Evolutionary conservation across 1,140 invertebrate genomes (phyloP).

Genomic region (Ceratoteleas bidentatus): DNA sequence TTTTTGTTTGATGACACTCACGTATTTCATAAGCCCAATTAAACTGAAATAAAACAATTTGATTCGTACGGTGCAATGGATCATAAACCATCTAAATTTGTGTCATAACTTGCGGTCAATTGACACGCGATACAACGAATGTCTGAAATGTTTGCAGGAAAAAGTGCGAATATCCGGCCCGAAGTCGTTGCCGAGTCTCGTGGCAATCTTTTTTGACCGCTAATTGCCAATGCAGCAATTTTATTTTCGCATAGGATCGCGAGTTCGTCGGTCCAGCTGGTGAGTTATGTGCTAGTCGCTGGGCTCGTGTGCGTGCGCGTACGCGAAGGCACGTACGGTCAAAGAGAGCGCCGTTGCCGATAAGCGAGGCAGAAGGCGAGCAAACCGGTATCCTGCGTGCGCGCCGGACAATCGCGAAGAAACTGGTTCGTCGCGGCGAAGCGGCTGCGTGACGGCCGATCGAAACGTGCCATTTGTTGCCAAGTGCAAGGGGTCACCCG

Average conservation of each 20-base stretch:
- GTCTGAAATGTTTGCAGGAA: too few relatives aligned
- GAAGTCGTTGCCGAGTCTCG: slow-evolving; percentile 11
- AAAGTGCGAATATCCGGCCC: slow-evolving; percentile 23
- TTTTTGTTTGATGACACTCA: too few relatives aligned
- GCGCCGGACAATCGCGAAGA: slow-evolving; percentile 37
- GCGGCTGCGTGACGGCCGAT: slow-evolving; percentile 43
- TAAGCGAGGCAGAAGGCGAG: slow-evolving; percentile 19
- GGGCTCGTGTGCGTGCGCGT: slow-evolving; percentile 45
- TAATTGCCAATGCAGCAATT: slow-evolving; percentile 57
- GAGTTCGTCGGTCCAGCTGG: slow-evolving; percentile 22
- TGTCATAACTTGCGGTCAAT: too few relatives aligned
- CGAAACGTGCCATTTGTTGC: slow-evolving; percentile 49
- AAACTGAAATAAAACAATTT: too few relatives aligned
- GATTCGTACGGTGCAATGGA: too few relatives aligned
- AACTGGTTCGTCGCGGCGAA: slow-evolving; percentile 58
- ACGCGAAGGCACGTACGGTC: slow-evolving; percentile 27
- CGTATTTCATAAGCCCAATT: too few relatives aligned
- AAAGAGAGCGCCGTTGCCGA: slow-evolving; percentile 20
- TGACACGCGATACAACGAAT: too few relatives aligned
- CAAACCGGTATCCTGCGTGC: slow-evolving; percentile 50
- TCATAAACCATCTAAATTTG: too few relatives aligned
- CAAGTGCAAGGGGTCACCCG: slow-evolving; percentile 51
- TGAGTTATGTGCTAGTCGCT: slow-evolving; percentile 68
- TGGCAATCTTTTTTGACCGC: slow-evolving; percentile 26
- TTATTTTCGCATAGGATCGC: slow-evolving; percentile 39